phyloP scores from a whole-genome alignment of 1,140 invertebrate species.

The Lepidotrigona ventralis region DNA sequence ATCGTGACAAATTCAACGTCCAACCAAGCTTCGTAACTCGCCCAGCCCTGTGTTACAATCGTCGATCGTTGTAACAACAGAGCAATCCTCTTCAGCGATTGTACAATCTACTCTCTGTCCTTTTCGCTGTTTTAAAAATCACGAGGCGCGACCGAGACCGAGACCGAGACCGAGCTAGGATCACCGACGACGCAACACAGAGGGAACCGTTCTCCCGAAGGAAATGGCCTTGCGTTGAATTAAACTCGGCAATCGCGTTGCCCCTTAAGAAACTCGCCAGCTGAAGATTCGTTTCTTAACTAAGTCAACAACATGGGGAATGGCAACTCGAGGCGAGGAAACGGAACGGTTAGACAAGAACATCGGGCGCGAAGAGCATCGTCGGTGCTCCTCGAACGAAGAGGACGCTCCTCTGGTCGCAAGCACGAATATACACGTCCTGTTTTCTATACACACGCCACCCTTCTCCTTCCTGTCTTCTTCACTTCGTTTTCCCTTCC shows the following conservation, averaged over 20 bases:
- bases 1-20: too few species aligned
- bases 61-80: too few species aligned
- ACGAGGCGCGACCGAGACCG: too few species aligned
- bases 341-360: constrained; percentile 26
- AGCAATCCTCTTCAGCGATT: too few species aligned
- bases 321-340: constrained; percentile 10
- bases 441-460: constrained; percentile 17
- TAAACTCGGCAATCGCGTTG: background rate
- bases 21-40: too few species aligned
- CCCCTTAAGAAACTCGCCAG: constrained; percentile 8
- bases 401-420: constrained; percentile 12
- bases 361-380: background rate
- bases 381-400: constrained; percentile 17
- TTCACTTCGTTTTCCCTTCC: background rate
- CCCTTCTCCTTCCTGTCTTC: background rate
- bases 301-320: constrained; percentile 4
- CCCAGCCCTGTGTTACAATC: too few species aligned
- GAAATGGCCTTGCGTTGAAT: constrained; percentile 13
- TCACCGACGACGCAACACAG: too few species aligned
- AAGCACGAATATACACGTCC: constrained; percentile 41
- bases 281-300: constrained; percentile 19
- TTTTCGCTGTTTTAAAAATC: too few species aligned
- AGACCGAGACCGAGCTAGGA: too few species aligned
- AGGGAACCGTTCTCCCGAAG: background rate
- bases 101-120: too few species aligned